Percentiles rank a stretch among this genome's conserved stretches.
These are phyloP conservation scores for Aradophagus sp. DNA, from an alignment of 1,140 invertebrate genomes.

Conservation along the genomic window DNA sequence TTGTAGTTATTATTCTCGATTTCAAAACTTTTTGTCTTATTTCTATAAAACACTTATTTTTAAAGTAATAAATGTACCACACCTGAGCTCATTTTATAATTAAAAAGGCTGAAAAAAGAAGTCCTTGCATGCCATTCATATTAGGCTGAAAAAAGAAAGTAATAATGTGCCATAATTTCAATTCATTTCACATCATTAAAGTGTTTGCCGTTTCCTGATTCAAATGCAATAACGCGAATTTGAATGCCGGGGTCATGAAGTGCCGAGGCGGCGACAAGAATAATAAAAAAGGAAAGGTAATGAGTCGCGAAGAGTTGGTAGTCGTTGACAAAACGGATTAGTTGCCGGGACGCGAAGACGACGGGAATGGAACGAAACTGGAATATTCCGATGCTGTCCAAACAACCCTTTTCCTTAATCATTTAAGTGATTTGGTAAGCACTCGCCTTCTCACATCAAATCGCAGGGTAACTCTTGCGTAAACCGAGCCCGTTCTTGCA, in stretches of 20 bases:
- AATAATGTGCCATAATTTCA: not conserved
- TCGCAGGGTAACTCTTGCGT: slow-evolving; percentile 68
- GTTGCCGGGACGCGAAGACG: slow-evolving; percentile 48
- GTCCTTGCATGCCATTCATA: no score
- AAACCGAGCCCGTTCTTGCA: slow-evolving; percentile 69
- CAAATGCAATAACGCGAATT: slow-evolving; percentile 25
- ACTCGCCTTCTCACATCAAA: slow-evolving; percentile 65
- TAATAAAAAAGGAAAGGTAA: slow-evolving; percentile 61
- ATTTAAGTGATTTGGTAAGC: slow-evolving; percentile 74
- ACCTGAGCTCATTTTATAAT: no score
- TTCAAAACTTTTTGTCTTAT: no score
- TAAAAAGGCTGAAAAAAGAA: no score
- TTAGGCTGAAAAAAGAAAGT: slow-evolving; percentile 11
- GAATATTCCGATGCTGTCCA: slow-evolving; percentile 67
- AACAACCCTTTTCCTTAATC: slow-evolving; percentile 75
- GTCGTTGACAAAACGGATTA: slow-evolving; percentile 74
- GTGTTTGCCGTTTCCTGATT: no score
- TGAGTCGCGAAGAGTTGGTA: slow-evolving; percentile 62
- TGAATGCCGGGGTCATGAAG: slow-evolving; percentile 16
- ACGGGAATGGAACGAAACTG: slow-evolving; percentile 63
- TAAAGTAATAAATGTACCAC: no score
- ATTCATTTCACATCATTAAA: no score
- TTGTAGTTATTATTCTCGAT: no score
- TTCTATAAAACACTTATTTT: no score
- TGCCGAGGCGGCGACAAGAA: slow-evolving; percentile 23